phyloP scores from a whole-genome alignment of 2,888 invertebrate species.

The Zootermopsis nevadensis region DNA sequence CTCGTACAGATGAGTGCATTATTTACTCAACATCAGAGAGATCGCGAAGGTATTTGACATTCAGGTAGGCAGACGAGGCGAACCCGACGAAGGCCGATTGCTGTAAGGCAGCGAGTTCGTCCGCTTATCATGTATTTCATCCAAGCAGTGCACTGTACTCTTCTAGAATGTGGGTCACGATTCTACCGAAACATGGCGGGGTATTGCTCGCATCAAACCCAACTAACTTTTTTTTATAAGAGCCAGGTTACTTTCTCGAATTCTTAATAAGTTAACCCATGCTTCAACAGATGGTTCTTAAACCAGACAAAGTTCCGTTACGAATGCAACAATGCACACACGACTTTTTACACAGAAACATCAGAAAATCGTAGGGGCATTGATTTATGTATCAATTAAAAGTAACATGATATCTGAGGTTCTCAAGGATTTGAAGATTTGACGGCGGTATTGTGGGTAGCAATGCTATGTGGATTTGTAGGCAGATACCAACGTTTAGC shows the following conservation, averaged over 20 bases:
- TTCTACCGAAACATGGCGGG: not conserved
- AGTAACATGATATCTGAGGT: too few relatives aligned
- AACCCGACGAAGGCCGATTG: not conserved
- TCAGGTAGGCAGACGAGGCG: not conserved
- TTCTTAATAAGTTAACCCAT: not conserved
- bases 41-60: not conserved
- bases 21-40: not conserved
- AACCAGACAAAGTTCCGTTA: too few relatives aligned
- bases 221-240: not conserved
- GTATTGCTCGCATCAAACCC: not conserved
- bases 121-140: not conserved
- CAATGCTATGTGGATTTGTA: too few relatives aligned
- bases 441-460: too few relatives aligned
- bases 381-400: too few relatives aligned
- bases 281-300: too few relatives aligned
- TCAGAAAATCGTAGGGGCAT: too few relatives aligned
- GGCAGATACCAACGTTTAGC: too few relatives aligned
- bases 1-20: not conserved
- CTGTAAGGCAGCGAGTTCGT: not conserved
- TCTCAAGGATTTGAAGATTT: too few relatives aligned
- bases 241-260: not conserved
- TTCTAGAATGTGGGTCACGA: not conserved
- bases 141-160: not conserved
- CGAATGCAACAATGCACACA: too few relatives aligned
- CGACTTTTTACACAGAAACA: too few relatives aligned